Evolutionary conservation across 1,140 invertebrate species (phyloP), one percentile per base, ranked within the genome.

Genomic region (Zaprionus camerounensis): DNA sequence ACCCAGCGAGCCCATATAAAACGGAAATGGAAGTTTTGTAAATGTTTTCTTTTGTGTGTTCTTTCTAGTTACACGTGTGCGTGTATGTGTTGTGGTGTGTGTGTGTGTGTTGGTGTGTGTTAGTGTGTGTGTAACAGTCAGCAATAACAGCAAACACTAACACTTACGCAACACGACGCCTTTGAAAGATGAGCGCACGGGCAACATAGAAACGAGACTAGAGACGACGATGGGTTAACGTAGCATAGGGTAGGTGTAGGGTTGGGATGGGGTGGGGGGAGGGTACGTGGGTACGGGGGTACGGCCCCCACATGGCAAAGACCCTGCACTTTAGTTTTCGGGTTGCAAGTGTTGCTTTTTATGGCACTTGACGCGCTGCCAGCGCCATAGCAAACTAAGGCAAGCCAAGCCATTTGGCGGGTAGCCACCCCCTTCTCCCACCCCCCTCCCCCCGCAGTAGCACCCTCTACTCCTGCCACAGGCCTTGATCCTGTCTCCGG

Each of bases 1-100:
- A 75, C 57, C 65, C 75, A 53, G 68, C 68, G 62, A 77, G 82
- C 76, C 84, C 84, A 88, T 82, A 84, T 78, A 90, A 78, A 90
- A 82, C 84, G 84, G 84, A 88, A 88, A 88, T 88, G 85, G 85
- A 88, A 88, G 84, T 88, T 88, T 90, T 88, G 84, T 90, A 90
- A 87, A 87, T 87, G 84, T 88, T 87, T 87, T 87, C 84, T 87
- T 87, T 87, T 87, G 83, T 84, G 63, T 79, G 75, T 87, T 82
- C 82, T 70, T 87, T 87, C 58, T 55, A 66, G 57, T 84, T 71
- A 65, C 28, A 69, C 36, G 31, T 58, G 46, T 38, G 41, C 24
- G 20, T 44, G 22, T 49, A 20, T 44, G 22, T 62, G 15, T 49
- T 20, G 46, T 22, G 13, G 53, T n/a, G 36, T 28, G 26, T 41